Evolutionary conservation across 2,797 vertebrate species (phyloP), one percentile per base, ranked within the genome.

Genomic region (Cynopterus sphinx): DNA sequence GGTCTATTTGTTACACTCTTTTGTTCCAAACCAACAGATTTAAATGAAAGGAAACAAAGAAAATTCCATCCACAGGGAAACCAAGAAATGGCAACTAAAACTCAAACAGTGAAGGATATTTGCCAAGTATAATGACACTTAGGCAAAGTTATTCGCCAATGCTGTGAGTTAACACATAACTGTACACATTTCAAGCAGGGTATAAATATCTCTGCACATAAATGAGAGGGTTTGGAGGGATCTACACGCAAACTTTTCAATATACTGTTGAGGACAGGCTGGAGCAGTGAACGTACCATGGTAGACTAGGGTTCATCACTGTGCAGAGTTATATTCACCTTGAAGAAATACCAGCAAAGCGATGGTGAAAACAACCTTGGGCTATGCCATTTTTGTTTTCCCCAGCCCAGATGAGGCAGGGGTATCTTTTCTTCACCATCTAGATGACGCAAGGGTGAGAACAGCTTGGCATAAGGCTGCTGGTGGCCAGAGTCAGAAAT

Each of bases 1-100:
- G 9, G 9, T 87, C 39, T 86, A 65, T 67, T 78, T 28, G 26
- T 63, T 83, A 78, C 21, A 73, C 28, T n/a, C n/a, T 51, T 88
- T 73, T 57, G 10, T 31, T 90, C 49, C 75, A 92, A 90, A 33
- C 7, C 26, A 33, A 36, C 49, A 87, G 33, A 65, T 77, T 12
- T 73, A 61, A 87, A 90, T 51, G 33, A 83, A 77, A n/a, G 61
- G 71, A 84, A 95, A 83, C 51, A 87, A 73, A 85, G 68, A 82
- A 90, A 91, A 81, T 70, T 74, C 43, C 13, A 57, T 59, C 22
- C 36, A 70, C 24, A 36, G 24, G n/a, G 16, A 94, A 87, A 92
- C n/a, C 75, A 82, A 92, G 79, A 90, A 81, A 85, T 57, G 73
- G 39, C 19, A 33, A 41, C 74, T 79, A n/a, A 6, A 75, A 51